Percentiles rank a stretch among this genome's conserved stretches.
phyloP scores from a whole-genome alignment of 1,140 invertebrate species.

The Drosophila bocki region DNA sequence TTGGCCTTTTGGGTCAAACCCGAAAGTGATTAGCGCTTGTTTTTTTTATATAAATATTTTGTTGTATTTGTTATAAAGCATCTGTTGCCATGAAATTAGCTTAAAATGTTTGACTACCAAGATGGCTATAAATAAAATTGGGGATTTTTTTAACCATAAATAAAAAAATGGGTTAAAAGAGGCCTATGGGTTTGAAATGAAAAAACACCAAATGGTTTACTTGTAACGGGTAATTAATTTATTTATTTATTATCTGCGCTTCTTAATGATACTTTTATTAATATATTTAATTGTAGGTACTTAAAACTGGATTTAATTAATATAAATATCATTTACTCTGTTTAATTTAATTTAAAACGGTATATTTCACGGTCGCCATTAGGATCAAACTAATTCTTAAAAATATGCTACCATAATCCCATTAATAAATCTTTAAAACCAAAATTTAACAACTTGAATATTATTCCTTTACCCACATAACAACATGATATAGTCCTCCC shows the following conservation, averaged over 20 bases:
- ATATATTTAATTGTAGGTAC: no score
- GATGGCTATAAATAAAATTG: constrained; percentile 3
- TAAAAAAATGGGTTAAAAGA: neutral
- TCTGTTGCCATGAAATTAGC: constrained; percentile 33
- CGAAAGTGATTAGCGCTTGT: constrained; percentile 43
- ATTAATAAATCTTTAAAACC: neutral
- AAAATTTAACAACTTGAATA: neutral
- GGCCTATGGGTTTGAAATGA: neutral
- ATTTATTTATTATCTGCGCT: no score
- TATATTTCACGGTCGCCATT: no score
- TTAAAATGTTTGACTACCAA: constrained; percentile 1
- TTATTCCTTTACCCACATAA: no score
- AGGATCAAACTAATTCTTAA: no score
- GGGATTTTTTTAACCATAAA: neutral
- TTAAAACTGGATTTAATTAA: no score
- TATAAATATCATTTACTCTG: no score
- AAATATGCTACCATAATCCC: neutral
- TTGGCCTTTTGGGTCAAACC: constrained; percentile 65
- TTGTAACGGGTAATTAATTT: no score
- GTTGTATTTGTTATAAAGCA: constrained; percentile 20
- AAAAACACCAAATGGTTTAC: no score
- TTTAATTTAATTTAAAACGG: no score
- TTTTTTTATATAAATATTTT: neutral
- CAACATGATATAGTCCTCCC: no score
- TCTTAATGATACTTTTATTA: no score